Conservation (phyloP, 2,888 invertebrate species). For the Volucella inanis region DNA sequence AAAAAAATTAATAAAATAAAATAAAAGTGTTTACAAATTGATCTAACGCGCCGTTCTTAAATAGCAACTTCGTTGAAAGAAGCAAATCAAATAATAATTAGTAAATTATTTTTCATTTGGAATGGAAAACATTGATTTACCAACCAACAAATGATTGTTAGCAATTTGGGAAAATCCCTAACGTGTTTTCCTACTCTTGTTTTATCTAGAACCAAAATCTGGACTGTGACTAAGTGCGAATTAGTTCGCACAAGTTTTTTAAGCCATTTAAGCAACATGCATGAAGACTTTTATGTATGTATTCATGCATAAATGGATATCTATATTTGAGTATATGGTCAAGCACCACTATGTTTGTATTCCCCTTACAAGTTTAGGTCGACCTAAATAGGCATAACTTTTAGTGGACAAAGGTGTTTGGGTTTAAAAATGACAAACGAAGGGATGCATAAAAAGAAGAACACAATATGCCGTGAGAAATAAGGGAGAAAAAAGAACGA, state of each 20-base stretch:
- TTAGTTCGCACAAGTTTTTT: constrained; percentile 5
- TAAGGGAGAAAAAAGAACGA: constrained; percentile 3
- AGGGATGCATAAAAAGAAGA: constrained; percentile 35
- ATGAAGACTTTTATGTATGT: not conserved
- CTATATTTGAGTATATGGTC: too few relatives aligned
- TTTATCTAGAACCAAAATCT: constrained; percentile 1
- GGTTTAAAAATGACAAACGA: constrained; percentile 4
- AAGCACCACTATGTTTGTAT: too few relatives aligned
- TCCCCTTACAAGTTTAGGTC: constrained; percentile 10
- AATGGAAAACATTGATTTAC: not conserved
- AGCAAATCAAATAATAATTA: not conserved
- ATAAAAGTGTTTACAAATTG: constrained; percentile 12
- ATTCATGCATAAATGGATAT: too few relatives aligned
- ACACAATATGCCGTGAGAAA: constrained; percentile 7
- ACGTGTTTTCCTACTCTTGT: not conserved
- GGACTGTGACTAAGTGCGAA: constrained; percentile 26
- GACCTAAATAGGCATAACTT: constrained; percentile 22
- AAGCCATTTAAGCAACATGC: not conserved
- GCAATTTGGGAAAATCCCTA: constrained; percentile 20
- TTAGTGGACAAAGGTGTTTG: not conserved
- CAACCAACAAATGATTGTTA: constrained; percentile 1
- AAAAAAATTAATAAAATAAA: too few relatives aligned
- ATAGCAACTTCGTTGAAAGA: not conserved
- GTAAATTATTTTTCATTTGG: too few relatives aligned
- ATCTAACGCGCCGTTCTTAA: not conserved